phyloP scores from a whole-genome alignment of 2,797 vertebrate genomes.

The Sebastes trivittatus region DNA sequence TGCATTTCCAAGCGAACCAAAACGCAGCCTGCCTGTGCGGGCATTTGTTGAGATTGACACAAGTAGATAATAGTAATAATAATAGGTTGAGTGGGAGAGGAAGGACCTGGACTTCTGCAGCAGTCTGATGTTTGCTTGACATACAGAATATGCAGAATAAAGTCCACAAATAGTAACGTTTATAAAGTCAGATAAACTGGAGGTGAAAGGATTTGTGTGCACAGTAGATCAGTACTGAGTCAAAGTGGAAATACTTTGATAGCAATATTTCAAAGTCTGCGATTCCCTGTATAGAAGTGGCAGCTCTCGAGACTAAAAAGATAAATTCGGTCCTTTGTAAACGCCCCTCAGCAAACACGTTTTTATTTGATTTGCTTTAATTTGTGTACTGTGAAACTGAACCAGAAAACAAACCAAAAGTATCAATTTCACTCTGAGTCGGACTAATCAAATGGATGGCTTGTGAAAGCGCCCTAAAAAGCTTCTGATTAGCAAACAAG shows the following conservation, averaged over 20 bases:
- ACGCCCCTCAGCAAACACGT: background rate
- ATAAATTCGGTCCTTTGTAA: background rate
- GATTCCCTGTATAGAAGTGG: background rate
- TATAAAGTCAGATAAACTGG: background rate
- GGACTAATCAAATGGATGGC: background rate
- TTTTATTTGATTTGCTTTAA: background rate
- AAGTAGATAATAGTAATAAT: too few species aligned
- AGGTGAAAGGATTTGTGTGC: background rate
- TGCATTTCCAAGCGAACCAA: background rate
- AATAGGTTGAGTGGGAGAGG: background rate
- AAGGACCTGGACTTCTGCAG: background rate
- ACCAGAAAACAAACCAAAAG: background rate
- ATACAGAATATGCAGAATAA: background rate
- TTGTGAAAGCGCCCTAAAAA: background rate
- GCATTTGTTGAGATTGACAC: background rate
- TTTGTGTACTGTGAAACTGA: background rate
- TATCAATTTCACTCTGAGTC: background rate
- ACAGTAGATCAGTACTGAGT: background rate
- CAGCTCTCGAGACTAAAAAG: background rate
- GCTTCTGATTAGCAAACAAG: slow-evolving; percentile 19
- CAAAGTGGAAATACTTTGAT: background rate
- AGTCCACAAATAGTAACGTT: background rate
- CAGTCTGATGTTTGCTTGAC: background rate
- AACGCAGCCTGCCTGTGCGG: background rate
- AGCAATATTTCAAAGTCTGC: background rate